Evolutionary conservation across 2,113 vertebrate species (phyloP).

Genomic region (Microtus oregoni): DNA sequence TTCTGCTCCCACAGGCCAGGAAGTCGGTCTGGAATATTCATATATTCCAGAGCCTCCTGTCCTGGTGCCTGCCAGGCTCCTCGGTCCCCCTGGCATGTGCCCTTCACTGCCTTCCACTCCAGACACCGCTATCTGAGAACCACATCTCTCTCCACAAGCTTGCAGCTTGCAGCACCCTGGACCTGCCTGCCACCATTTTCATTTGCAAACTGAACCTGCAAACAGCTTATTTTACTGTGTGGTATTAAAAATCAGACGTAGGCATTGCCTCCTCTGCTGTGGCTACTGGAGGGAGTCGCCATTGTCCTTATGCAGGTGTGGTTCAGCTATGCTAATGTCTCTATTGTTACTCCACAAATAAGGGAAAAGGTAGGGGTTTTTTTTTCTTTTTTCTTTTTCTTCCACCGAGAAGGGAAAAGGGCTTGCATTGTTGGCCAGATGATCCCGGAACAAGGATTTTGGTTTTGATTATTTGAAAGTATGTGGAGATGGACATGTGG

Average conservation of each 20-base stretch:
- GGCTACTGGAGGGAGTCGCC: not conserved
- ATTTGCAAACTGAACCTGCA: not conserved
- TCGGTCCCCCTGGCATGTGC: too few species aligned
- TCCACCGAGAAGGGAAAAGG: not conserved
- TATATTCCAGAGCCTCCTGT: not conserved
- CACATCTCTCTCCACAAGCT: not conserved
- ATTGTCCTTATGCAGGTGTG: not conserved
- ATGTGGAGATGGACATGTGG: too few species aligned
- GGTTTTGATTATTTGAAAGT: not conserved
- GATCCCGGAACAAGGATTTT: not conserved
- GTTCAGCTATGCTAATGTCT: not conserved
- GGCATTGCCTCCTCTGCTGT: not conserved
- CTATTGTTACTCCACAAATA: not conserved
- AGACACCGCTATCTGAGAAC: not conserved
- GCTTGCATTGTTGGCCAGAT: not conserved
- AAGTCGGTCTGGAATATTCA: slow-evolving; percentile 58
- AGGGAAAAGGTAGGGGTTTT: too few species aligned
- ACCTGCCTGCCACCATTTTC: not conserved
- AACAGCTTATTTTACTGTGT: not conserved
- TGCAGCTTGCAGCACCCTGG: not conserved
- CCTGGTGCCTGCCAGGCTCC: not conserved
- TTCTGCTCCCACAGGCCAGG: not conserved
- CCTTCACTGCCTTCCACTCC: not conserved
- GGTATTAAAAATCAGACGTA: not conserved
- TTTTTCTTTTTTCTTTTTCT: too few species aligned